These are phyloP conservation scores for Chroicocephalus ridibundus DNA, from an alignment of 2,113 vertebrate species.

Conservation along the genomic window DNA sequence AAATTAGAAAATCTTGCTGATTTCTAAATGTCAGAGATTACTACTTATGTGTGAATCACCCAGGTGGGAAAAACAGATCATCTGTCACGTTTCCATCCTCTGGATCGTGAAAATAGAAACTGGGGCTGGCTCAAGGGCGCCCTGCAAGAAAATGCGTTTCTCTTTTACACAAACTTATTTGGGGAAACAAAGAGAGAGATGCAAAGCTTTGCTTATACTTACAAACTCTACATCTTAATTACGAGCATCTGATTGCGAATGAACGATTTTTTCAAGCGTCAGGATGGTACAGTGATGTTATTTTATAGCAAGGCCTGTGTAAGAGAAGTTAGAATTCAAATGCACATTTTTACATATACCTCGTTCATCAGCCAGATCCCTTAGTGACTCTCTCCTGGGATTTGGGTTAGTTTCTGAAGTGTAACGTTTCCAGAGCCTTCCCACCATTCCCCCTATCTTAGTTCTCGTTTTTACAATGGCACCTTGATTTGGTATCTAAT, in stretches of 20 bases:
- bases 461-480: neutral
- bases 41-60: neutral
- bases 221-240: neutral
- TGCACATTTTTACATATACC: rapidly evolving
- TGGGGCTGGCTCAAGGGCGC: neutral
- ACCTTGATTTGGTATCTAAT: neutral
- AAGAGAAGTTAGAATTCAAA: neutral
- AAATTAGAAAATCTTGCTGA: neutral
- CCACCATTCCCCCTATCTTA: neutral
- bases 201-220: neutral
- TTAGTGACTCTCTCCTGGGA: neutral
- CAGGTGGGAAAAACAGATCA: neutral
- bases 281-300: neutral
- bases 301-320: neutral
- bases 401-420: neutral
- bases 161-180: neutral
- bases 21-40: neutral
- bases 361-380: neutral
- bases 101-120: neutral
- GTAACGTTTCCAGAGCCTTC: neutral
- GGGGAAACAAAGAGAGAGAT: neutral
- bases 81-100: neutral
- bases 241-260: neutral
- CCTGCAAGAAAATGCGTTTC: neutral
- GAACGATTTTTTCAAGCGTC: neutral